phyloP scores from a whole-genome alignment of 30 jellyfish, hydroid and myxozoan species.

The Euphysa ruthae region DNA sequence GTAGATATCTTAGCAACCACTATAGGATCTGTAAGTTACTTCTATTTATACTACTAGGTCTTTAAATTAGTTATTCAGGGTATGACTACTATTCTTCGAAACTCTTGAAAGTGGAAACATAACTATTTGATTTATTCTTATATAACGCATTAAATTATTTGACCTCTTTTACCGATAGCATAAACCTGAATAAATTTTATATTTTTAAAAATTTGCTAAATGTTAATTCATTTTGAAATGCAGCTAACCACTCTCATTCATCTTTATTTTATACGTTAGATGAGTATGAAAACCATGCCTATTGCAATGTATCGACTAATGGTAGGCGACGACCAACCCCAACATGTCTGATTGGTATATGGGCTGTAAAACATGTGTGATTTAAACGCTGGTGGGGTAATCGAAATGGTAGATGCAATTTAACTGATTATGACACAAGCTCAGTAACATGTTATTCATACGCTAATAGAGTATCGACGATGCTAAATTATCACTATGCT shows the following conservation, averaged over 20 bases:
- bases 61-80: neutral
- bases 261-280: slow-evolving; percentile 43
- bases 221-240: neutral
- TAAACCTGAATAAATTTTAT: neutral
- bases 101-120: neutral
- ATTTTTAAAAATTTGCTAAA: too few species aligned
- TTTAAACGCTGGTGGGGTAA: neutral
- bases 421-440: too few species aligned
- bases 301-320: slow-evolving; percentile 94
- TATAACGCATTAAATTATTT: neutral
- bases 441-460: too few species aligned
- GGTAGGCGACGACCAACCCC: slow-evolving; percentile 94
- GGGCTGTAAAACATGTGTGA: neutral
- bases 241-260: neutral
- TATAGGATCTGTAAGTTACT: slow-evolving; percentile 75
- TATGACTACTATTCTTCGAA: neutral
- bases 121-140: neutral
- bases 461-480: too few species aligned
- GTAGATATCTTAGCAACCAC: slow-evolving; percentile 90
- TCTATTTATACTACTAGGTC: neutral
- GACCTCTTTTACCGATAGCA: neutral
- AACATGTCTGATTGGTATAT: slow-evolving; percentile 48
- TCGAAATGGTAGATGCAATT: too few species aligned
- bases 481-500: too few species aligned
- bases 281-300: slow-evolving; percentile 92